Evolutionary conservation across 2,113 vertebrate genomes (phyloP), one percentile per base, ranked within the genome.

Genomic region (Platichthys stellatus): DNA sequence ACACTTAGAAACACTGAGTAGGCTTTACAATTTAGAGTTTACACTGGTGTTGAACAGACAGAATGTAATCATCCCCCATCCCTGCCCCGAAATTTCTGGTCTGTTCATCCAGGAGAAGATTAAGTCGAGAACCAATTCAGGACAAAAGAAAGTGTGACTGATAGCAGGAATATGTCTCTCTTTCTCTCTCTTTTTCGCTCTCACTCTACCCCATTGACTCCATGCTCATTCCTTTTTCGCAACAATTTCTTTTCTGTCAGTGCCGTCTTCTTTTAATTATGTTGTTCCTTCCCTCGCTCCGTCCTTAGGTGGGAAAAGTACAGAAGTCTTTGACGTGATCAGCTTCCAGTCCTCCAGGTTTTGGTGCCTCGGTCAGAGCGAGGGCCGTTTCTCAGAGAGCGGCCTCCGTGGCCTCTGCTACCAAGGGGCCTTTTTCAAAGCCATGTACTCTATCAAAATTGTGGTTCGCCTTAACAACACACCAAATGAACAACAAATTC

Each of bases 1-100:
- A 93, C 90, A 93, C 86, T 71, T 87, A 92, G 81, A 88, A 31
- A 92, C 92, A 93, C 88, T 75, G 86, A 92, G 81, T 88, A 93
- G 83, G 84, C 77, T 92, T 92, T 87, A 91, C 84, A 91, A 74
- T 87, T 91, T 88, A 88, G 86, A 91, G 82, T 92, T 90, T 90
- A 93, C 84, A 92, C 80, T 88, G 80, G 86, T 79, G 86, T 87
- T 86, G 87, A 89, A 84, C 83, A 88, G 82, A 89, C 86, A 88
- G 59, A 89, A 86, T 71, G 63, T 80, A 83, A 86, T 85, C 82
- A 86, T 68, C 78, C 78, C 81, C 81, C 74, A 45, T 69, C 69
- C 72, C 76, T 56, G 21, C 72, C 85, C 70, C 62, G 61, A 85
- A 75, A 81, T 86, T 69, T 89, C 73, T 61, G 67, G 63, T 85